Evolutionary conservation across 2,113 vertebrate genomes (phyloP).

Genomic region (Equus quagga): DNA sequence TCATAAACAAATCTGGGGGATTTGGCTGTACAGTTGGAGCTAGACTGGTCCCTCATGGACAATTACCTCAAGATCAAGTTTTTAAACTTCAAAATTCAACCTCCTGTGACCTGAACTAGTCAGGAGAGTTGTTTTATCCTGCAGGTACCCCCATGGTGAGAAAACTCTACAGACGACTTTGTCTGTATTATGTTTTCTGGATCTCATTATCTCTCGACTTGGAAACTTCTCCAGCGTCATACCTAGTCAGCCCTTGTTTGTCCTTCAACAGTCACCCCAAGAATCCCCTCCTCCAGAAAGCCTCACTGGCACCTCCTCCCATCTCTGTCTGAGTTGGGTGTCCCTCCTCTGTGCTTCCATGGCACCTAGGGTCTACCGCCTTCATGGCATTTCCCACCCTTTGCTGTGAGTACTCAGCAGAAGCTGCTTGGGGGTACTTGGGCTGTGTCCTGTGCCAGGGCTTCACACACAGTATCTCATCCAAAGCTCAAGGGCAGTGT

Average conservation of each 20-base stretch:
- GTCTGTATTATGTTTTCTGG: background rate
- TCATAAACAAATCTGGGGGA: background rate
- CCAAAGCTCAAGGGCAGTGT: background rate
- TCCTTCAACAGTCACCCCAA: background rate
- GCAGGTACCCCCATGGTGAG: background rate
- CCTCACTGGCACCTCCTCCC: background rate
- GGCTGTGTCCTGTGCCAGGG: background rate
- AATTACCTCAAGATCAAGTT: conserved; percentile 19
- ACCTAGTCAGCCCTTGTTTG: background rate
- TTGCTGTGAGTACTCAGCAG: background rate
- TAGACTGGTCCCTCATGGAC: background rate
- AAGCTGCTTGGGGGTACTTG: background rate
- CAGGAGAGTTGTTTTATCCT: background rate
- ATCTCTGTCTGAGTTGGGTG: background rate
- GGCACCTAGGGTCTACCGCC: background rate
- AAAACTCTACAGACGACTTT: background rate
- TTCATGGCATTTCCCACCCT: background rate
- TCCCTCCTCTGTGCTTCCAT: background rate
- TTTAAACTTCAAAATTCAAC: background rate
- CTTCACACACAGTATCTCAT: background rate
- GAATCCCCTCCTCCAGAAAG: background rate
- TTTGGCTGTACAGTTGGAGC: background rate
- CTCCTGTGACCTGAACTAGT: background rate
- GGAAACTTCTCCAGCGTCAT: background rate
- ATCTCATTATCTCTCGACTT: background rate